A percentile compares a stretch with the other conserved stretches of the same genome.
These are phyloP conservation scores for Tenebrio molitor DNA, from an alignment of 1,140 invertebrate genomes.

Conservation along the genomic window DNA sequence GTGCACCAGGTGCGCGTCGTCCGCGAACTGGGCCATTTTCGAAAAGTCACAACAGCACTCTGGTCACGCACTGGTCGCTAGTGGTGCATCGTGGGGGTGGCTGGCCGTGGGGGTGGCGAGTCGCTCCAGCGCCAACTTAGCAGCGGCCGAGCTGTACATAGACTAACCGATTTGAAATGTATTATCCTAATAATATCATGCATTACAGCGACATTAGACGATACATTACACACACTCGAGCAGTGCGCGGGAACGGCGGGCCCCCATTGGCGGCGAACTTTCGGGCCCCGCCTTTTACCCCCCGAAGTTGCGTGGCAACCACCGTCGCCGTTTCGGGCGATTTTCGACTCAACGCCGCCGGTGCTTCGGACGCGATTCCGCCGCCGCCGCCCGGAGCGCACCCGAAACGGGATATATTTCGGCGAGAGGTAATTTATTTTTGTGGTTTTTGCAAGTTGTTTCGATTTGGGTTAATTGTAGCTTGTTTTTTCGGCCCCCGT, in stretches of 20 bases:
- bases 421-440: constrained; percentile 36
- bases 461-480: constrained; percentile 40
- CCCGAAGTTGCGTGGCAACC: constrained; percentile 62
- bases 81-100: background rate
- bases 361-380: constrained; percentile 48
- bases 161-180: constrained; percentile 67
- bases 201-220: constrained; percentile 67
- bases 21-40: constrained; percentile 58
- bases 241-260: constrained; percentile 55
- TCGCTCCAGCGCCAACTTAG: constrained; percentile 43
- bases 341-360: constrained; percentile 52
- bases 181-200: constrained; percentile 67
- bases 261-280: constrained; percentile 56
- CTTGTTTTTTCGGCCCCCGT: constrained; percentile 23
- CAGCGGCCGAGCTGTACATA: constrained; percentile 58
- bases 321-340: constrained; percentile 48
- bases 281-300: constrained; percentile 59
- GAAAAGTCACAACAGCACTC: background rate
- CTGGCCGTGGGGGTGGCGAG: background rate
- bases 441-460: constrained; percentile 43
- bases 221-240: constrained; percentile 62
- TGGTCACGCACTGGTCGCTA: background rate
- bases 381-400: background rate
- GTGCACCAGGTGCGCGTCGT: constrained; percentile 45
- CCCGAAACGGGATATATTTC: constrained; percentile 27